Conservation (phyloP, 2,888 invertebrate species). For the Nineta flava region DNA sequence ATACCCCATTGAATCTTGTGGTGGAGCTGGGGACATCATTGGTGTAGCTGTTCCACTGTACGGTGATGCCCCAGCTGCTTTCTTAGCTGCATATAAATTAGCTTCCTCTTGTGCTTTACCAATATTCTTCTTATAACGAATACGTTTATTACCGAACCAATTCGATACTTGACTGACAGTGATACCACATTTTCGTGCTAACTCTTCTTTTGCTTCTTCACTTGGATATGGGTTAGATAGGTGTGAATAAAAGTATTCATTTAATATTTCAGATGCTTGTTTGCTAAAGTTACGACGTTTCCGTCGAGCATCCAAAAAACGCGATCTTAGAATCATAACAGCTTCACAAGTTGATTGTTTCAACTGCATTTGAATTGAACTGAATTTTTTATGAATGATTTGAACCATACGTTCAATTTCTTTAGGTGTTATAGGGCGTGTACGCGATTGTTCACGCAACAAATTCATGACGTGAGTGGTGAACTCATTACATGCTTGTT, state of each 20-base stretch:
- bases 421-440: slow-evolving; percentile 94
- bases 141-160: slow-evolving; percentile 99
- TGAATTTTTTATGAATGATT: slow-evolving; percentile 96
- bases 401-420: slow-evolving; percentile 99
- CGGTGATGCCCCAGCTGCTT: slow-evolving; percentile 64
- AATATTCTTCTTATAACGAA: slow-evolving; percentile 99
- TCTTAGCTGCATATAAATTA: slow-evolving; percentile 96
- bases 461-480: slow-evolving; percentile 99
- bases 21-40: slow-evolving; percentile 88
- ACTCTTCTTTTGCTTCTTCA: slow-evolving; percentile 98
- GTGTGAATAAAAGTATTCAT: slow-evolving; percentile 99
- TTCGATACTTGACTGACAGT: slow-evolving; percentile 92
- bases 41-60: slow-evolving; percentile 84
- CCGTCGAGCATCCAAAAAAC: slow-evolving; percentile 61
- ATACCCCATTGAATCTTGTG: slow-evolving; percentile 87
- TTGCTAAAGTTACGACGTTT: slow-evolving; percentile 99
- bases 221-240: slow-evolving; percentile 99
- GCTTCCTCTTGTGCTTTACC: slow-evolving; percentile 99
- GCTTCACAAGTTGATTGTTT: slow-evolving; percentile 99
- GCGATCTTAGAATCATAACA: slow-evolving; percentile 93
- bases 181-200: slow-evolving; percentile 97
- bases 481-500: slow-evolving; percentile 99
- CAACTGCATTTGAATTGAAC: slow-evolving; percentile 94
- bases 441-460: slow-evolving; percentile 89
- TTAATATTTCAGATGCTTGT: slow-evolving; percentile 97